These are phyloP conservation scores for Spisula solida DNA, from an alignment of 2,888 invertebrate species.

Conservation along the genomic window DNA sequence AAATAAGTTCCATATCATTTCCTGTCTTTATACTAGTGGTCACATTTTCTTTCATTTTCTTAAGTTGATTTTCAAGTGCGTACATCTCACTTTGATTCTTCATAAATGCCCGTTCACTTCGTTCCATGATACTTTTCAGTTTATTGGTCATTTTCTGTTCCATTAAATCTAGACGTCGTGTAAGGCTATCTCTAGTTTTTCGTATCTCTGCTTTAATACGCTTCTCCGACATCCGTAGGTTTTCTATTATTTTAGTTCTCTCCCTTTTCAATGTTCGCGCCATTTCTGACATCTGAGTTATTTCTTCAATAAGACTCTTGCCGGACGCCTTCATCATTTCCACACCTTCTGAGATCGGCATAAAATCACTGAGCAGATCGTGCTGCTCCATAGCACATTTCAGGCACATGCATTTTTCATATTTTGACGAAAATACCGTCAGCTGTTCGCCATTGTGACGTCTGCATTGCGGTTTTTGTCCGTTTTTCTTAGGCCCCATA, in stretches of 20 bases:
- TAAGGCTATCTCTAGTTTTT: constrained; percentile 50
- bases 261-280: constrained; percentile 49
- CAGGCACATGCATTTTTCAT: constrained; percentile 65
- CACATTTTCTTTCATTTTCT: constrained; percentile 54
- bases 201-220: constrained; percentile 53
- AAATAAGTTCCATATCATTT: constrained; percentile 48
- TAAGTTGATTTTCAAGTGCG: constrained; percentile 56
- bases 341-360: constrained; percentile 67
- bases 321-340: constrained; percentile 51
- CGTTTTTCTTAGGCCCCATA: not conserved
- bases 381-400: constrained; percentile 70
- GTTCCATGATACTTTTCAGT: constrained; percentile 52
- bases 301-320: constrained; percentile 55
- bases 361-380: constrained; percentile 60
- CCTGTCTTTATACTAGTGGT: constrained; percentile 42
- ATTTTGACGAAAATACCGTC: constrained; percentile 54
- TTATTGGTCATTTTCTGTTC: constrained; percentile 58
- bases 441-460: constrained; percentile 65
- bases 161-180: constrained; percentile 57
- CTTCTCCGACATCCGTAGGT: constrained; percentile 50
- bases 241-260: constrained; percentile 46
- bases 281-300: constrained; percentile 43
- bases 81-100: constrained; percentile 56
- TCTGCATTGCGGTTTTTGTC: constrained; percentile 30
- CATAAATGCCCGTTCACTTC: constrained; percentile 41